Evolutionary conservation across 2,113 vertebrate genomes (phyloP), one percentile per base, ranked within the genome.

Genomic region (Limnothrissa miodon): DNA sequence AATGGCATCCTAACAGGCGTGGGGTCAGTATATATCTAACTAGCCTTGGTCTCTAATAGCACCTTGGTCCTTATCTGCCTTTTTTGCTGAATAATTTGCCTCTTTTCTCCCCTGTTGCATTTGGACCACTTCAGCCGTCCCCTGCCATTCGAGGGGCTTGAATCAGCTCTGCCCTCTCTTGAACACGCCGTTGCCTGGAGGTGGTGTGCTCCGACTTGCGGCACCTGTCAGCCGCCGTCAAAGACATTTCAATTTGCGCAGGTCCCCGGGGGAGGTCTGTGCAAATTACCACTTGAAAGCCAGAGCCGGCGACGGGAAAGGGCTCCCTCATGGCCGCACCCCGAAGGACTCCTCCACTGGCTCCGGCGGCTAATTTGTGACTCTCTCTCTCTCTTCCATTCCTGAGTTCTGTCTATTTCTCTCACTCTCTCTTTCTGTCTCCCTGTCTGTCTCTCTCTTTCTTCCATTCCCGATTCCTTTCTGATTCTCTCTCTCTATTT

Each of bases 241-340:
- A 91, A 93, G 92, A 94, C 89, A 90, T 93, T 94, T 94, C 91
- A 93, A 92, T 93, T 94, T 89, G 90, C 33, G 86, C 44, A 4
- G 82, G 84, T 74, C 70, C 93, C 92, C 89, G 88, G 84, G 10
- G 85, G 85, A 92, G 56, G 59, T 87, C 79, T 9, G 13, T 79
- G 89, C 84, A 91, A 90, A 94, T 95, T 93, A 92, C 53, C 93
- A 94, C 92, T 93, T 94, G 92, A 93, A 92, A 89, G 89, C 66
- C 13, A 36, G 33, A 33, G 25, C 66, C 10, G 25, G 87, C 88
- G 83, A 87, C 42, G 19, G 90, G 6, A 90, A 88, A 89, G 91
- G 91, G 91, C 51, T 78, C 84, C 87, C 88, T 90, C 86, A 23
- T 83, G 83, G 86, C 87, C 83, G 83, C 79, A 23, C 39, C 83